Percentiles rank a stretch among this genome's conserved stretches.
Evolutionary conservation across 2,797 vertebrate genomes (phyloP).

Genomic region (Odontamblyopus rebecca): DNA sequence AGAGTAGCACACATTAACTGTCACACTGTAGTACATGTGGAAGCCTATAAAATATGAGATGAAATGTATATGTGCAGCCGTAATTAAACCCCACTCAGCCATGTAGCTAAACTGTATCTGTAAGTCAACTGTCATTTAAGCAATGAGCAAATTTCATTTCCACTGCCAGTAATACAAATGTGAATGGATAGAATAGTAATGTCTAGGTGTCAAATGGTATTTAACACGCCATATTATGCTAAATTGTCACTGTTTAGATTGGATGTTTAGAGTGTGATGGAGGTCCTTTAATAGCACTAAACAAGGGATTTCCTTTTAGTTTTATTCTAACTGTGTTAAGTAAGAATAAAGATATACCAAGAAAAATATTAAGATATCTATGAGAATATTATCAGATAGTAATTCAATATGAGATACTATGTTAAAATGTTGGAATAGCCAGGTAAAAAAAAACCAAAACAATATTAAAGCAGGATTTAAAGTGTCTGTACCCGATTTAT

Average conservation of each 20-base stretch:
- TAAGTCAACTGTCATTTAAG: conserved; percentile 3
- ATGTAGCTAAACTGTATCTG: neutral
- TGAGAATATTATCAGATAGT: no score
- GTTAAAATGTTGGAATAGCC: no score
- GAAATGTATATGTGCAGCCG: neutral
- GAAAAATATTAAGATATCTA: no score
- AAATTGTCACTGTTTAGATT: neutral
- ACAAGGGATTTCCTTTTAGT: neutral
- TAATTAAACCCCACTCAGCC: conserved; percentile 15
- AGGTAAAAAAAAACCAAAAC: no score
- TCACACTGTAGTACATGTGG: neutral
- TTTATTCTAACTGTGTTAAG: neutral
- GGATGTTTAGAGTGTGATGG: neutral
- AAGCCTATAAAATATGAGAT: conserved; percentile 1
- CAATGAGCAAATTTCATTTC: neutral
- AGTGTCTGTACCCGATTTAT: no score
- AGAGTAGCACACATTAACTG: conserved; percentile 1
- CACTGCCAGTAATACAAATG: neutral
- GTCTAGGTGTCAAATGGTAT: neutral
- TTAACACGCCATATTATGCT: neutral
- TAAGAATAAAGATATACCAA: neutral
- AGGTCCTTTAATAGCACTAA: neutral
- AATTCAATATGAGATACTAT: no score
- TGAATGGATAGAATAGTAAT: neutral
- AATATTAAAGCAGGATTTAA: no score